Conservation (phyloP, 2,113 vertebrate genomes). For the Ramphastos sulfuratus region DNA sequence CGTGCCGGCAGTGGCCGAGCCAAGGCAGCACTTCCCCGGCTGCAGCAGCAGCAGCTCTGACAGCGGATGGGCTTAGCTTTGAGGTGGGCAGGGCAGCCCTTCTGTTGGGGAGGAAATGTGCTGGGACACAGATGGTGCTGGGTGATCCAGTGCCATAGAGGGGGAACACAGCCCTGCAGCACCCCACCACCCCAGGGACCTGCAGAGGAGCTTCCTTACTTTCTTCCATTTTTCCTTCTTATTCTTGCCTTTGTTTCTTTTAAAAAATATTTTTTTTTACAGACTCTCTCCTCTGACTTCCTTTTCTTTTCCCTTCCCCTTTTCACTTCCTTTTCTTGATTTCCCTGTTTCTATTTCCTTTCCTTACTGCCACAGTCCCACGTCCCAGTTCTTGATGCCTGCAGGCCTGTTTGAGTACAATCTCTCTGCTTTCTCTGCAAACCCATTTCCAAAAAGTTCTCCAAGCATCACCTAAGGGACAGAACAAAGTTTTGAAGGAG, state of each 20-base stretch:
- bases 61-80: conserved; percentile 14
- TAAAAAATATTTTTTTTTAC: too few relatives aligned
- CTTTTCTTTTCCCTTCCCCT: too few relatives aligned
- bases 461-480: neutral
- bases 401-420: neutral
- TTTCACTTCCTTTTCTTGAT: neutral
- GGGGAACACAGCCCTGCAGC: fast-evolving
- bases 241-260: too few relatives aligned
- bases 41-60: neutral
- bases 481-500: neutral
- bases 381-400: neutral
- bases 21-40: neutral
- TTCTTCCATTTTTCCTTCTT: neutral
- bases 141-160: fast-evolving
- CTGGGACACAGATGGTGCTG: neutral
- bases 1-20: fast-evolving
- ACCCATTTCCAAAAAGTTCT: neutral
- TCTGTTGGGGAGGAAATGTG: neutral
- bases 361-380: neutral
- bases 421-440: neutral
- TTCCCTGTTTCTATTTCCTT: neutral
- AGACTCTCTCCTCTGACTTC: too few relatives aligned
- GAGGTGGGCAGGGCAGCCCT: neutral
- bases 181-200: fast-evolving
- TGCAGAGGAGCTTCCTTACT: neutral